Base-by-base conservation (phyloP, 64 coral and sea anemone species). In the Acropora tenuis region DNA sequence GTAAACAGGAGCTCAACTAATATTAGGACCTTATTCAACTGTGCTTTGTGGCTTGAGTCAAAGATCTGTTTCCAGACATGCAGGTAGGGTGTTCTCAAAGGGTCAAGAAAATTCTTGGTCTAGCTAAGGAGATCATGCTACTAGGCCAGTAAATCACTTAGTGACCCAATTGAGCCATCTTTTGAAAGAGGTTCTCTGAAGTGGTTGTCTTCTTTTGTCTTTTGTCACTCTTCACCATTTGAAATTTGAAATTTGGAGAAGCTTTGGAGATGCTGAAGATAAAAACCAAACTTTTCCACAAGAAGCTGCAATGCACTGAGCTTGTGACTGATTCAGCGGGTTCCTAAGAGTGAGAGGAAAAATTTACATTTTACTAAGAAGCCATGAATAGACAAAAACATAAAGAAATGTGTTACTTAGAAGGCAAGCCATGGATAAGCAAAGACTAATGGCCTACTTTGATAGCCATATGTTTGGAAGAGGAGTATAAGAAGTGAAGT, bases 21-120 rank as follows among this genome's bases (percentile, higher is more conserved):
- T 3, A 61, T 8, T 6, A 77, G 75, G 43, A 80, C 78, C 78
- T 60, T 80, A 41, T 59, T 59, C 78, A 50, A 80, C 7, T 60
- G 20, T 2, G 6, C 20, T 59, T 42, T 80, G 8, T 1, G 7
- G 20, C 20, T 30, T 41, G 50, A 80, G 53, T 58, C 52, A 8
- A 90, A 94, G 57, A 94, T 94, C 60, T 65, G 74, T 80, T 47
- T 72, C 93, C 88, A 95, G 43, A 92, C 94, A 82, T 52, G 83
- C 60, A 95, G 68, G 77, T 72, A 95, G 7, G 49, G 83, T 42
- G 89, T 77, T 73, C 58, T 81, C 4, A 69, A 84, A 47, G 90
- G 86, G 53, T 88, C 69, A 1, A 92, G 86, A 79, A 89, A 92
- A 18, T 20, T 58, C 72, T 48, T 79, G 20, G 87, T 48, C 73